phyloP scores from a whole-genome alignment of 53 echinoderm and acorn worm genomes.

The Patiria pectinifera region DNA sequence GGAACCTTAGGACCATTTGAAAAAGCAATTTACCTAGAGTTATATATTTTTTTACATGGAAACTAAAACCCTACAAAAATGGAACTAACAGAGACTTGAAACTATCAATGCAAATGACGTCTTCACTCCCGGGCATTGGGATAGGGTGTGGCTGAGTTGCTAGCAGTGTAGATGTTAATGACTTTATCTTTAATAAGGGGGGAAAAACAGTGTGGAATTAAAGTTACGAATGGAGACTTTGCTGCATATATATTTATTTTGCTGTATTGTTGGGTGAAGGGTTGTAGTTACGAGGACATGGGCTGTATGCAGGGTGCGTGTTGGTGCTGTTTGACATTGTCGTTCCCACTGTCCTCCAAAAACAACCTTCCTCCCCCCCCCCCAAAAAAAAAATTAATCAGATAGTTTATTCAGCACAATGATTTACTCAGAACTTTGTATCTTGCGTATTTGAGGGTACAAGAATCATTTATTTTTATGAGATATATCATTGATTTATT shows the following conservation, averaged over 20 bases:
- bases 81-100: too few species aligned
- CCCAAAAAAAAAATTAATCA: not conserved
- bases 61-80: too few species aligned
- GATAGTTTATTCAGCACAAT: not conserved
- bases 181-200: not conserved
- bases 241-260: not conserved
- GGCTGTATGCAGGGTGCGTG: not conserved
- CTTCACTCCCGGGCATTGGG: not conserved
- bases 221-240: not conserved
- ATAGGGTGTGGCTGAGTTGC: not conserved
- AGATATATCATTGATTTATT: too few species aligned
- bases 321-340: not conserved
- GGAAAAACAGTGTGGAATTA: not conserved
- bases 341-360: not conserved
- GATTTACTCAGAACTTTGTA: too few species aligned
- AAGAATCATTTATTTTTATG: not conserved
- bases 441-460: too few species aligned
- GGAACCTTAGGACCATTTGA: too few species aligned
- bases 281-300: too few species aligned
- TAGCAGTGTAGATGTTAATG: not conserved
- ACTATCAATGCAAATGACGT: not conserved
- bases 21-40: too few species aligned
- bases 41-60: too few species aligned
- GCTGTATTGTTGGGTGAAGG: not conserved
- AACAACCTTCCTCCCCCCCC: too few species aligned